phyloP scores from a whole-genome alignment of 2,113 vertebrate species.

The Sinocyclocheilus grahami region DNA sequence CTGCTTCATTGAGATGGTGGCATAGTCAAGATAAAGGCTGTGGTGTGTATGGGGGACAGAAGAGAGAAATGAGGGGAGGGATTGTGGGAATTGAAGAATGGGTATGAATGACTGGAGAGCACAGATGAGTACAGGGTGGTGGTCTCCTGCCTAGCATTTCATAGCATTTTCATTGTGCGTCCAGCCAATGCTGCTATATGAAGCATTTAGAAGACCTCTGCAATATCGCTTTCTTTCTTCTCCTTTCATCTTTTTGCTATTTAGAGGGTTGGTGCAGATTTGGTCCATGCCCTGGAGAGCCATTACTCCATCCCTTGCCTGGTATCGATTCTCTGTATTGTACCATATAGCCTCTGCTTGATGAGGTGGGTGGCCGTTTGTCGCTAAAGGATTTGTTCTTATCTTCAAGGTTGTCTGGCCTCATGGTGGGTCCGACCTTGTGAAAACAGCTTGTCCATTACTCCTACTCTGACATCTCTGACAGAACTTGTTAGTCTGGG shows the following conservation, averaged over 20 bases:
- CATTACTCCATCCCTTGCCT: conserved; percentile 30
- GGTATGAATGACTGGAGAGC: conserved; percentile 22
- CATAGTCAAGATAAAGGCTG: conserved; percentile 38
- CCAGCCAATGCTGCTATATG: conserved; percentile 31
- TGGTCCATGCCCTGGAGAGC: conserved; percentile 22
- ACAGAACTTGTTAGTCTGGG: conserved; percentile 29
- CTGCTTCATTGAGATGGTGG: conserved; percentile 33
- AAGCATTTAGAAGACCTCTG: conserved; percentile 13
- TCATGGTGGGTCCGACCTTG: conserved; percentile 7
- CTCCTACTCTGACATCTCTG: conserved; percentile 23
- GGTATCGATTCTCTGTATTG: conserved; percentile 36
- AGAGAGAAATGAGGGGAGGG: conserved; percentile 17
- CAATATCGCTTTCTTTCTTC: neutral
- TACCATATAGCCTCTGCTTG: conserved; percentile 21
- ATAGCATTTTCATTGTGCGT: neutral
- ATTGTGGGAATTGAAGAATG: conserved; percentile 16
- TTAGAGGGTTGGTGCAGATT: conserved; percentile 14
- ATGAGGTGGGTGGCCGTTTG: conserved; percentile 1
- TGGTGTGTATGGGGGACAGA: conserved; percentile 19
- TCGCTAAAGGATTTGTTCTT: conserved; percentile 30
- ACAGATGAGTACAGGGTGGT: conserved; percentile 2
- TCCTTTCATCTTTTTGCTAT: neutral
- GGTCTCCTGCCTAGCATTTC: neutral
- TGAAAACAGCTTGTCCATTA: conserved; percentile 28
- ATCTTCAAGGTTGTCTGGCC: conserved; percentile 28